phyloP scores from a whole-genome alignment of 2,888 invertebrate genomes.

The Abscondita cerata region DNA sequence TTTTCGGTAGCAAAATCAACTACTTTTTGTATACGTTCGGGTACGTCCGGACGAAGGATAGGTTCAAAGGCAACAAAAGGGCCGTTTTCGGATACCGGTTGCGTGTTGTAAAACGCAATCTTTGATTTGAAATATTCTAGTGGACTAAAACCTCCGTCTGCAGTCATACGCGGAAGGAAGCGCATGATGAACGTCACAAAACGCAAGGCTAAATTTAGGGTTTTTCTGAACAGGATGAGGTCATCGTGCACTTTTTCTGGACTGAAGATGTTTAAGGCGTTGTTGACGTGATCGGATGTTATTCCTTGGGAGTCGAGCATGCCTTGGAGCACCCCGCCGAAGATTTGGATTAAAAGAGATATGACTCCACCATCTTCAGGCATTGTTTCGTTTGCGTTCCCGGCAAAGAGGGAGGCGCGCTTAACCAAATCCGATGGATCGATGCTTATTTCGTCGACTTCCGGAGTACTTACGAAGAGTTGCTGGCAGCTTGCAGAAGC shows the following conservation, averaged over 20 bases:
- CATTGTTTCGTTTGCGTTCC: background rate
- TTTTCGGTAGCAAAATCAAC: constrained; percentile 2
- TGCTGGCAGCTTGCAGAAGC: too few relatives aligned
- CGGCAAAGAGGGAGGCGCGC: background rate
- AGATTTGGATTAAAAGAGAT: constrained; percentile 1
- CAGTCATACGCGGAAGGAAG: background rate
- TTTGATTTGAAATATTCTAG: background rate
- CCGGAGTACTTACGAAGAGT: background rate
- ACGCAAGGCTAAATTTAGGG: background rate
- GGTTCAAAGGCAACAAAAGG: background rate
- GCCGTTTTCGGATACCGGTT: constrained; percentile 5
- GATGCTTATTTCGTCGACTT: background rate
- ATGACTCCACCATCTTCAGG: background rate
- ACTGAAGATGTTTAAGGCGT: constrained; percentile 3
- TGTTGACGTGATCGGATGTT: background rate
- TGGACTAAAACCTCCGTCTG: background rate
- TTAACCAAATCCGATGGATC: background rate
- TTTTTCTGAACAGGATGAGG: background rate
- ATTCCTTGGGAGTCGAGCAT: constrained; percentile 4
- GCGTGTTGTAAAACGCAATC: constrained; percentile 5
- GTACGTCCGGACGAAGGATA: background rate
- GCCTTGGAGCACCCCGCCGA: background rate
- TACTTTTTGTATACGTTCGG: background rate
- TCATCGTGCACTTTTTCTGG: background rate
- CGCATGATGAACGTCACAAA: constrained; percentile 1